Evolutionary conservation across 2,797 vertebrate genomes (phyloP).

Genomic region (Manis javanica): DNA sequence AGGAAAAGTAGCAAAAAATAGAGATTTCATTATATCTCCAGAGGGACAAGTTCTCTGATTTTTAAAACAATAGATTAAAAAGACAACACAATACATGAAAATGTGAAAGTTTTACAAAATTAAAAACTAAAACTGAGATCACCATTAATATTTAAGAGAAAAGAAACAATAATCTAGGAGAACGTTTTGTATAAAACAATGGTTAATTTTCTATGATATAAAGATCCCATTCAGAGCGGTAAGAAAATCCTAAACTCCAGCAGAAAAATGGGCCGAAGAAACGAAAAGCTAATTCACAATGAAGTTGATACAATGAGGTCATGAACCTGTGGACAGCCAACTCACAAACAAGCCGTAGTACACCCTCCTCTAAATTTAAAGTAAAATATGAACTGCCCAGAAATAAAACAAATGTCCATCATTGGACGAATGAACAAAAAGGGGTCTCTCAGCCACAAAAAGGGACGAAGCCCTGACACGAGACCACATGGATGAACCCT

Average conservation of each 20-base stretch:
- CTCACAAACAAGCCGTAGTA: not conserved
- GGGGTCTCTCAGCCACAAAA: not conserved
- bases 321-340: not conserved
- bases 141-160: not conserved
- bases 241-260: not conserved
- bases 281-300: not conserved
- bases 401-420: not conserved
- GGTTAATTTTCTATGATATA: not conserved
- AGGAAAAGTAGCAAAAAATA: not conserved
- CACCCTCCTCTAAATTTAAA: not conserved
- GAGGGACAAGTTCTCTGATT: not conserved
- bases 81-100: too few relatives aligned
- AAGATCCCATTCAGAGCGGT: not conserved
- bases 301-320: not conserved
- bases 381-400: not conserved
- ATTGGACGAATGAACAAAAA: not conserved
- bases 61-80: slow-evolving; percentile 39
- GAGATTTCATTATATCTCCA: not conserved
- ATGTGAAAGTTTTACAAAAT: not conserved
- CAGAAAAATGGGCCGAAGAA: not conserved
- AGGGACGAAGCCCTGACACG: accelerated
- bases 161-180: not conserved
- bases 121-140: not conserved
- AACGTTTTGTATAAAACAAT: not conserved
- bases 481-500: accelerated